Base-by-base conservation (phyloP, 2,797 vertebrate species). In the Notolepis coatsorum region DNA sequence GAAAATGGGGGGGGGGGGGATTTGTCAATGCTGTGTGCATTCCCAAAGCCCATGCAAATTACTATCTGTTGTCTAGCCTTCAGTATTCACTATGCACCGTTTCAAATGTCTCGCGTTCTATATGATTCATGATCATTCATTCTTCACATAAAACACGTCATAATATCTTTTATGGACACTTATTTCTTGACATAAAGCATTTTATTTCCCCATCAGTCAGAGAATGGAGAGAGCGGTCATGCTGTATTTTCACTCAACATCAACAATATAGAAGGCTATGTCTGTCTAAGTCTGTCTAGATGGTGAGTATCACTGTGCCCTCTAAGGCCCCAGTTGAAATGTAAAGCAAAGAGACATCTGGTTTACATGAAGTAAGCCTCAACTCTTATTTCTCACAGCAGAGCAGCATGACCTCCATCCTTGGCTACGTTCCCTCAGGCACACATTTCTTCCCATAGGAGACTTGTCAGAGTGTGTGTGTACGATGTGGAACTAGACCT, bases 331-430 rank as follows among this genome's bases (percentile, higher is more conserved):
- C 65, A 73, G 79, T 54, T 64, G 57, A 75, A 88, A 88, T 72
- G 67, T 79, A 87, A 86, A 87, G 76, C 79, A 76, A 59, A 52
- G 84, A 73, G 80, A 88, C 90, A 91, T 91, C 89, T 92, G 91
- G 90, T 92, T 93, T 91, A 88, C 85, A 89, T 92, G 89, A 91
- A 91, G 82, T 81, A 72, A 80, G 74, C 74, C 67, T 83, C 72
- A 42, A 79, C 79, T 84, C 71, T 71, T 86, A 75, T 85, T 87
- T 89, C 88, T 91, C 89, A 84, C 84, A 87, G 81, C 71, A 56
- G 84, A 85, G 71, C 85, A 86, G 82, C 79, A 85, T 87, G 85
- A 88, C 86, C 86, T 88, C n/a, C 88, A 88, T 90, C 84, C 79
- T 80, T 90, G 88, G 90, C 88, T 88, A 56, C 59, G 35, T 63